Percentiles rank a stretch among this genome's conserved stretches.
Evolutionary conservation across 1,140 invertebrate species (phyloP).

Genomic region (Drosophila dunni): DNA sequence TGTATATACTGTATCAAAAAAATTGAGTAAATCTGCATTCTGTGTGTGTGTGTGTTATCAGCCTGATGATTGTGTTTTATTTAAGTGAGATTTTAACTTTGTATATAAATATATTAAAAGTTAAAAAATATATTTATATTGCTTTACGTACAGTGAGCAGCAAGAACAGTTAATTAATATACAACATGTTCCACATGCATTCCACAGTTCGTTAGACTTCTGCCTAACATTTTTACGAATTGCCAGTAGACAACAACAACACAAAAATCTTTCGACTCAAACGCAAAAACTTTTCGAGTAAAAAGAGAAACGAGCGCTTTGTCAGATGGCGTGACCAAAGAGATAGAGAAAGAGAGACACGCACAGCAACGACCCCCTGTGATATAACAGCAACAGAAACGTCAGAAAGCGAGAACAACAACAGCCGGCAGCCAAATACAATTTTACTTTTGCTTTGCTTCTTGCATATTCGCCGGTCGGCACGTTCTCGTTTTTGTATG

Average conservation of each 20-base stretch:
- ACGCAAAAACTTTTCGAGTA: slow-evolving; percentile 3
- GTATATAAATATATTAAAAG: no score
- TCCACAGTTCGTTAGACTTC: slow-evolving; percentile 18
- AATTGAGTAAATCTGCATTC: no score
- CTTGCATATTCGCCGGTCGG: slow-evolving; percentile 30
- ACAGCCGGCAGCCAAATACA: slow-evolving; percentile 45
- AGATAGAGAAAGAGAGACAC: not conserved
- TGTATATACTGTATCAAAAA: no score
- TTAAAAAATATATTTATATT: no score
- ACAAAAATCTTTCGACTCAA: not conserved
- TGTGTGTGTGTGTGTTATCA: no score
- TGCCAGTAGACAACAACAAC: slow-evolving; percentile 11
- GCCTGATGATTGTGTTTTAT: no score
- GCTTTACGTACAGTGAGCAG: not conserved
- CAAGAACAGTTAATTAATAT: slow-evolving; percentile 8
- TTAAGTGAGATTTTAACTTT: no score
- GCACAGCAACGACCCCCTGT: not conserved
- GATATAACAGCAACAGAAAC: slow-evolving; percentile 29
- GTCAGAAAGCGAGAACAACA: slow-evolving; percentile 28
- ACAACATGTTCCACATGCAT: slow-evolving; percentile 6
- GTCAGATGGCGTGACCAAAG: slow-evolving; percentile 1
- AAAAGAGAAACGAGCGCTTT: not conserved
- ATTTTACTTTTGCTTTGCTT: slow-evolving; percentile 8
- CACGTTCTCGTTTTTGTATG: not conserved
- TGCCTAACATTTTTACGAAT: slow-evolving; percentile 1